Evolutionary conservation across 2,888 invertebrate species (phyloP), one percentile per base, ranked within the genome.

Genomic region (Pristionchus fissidentatus): DNA sequence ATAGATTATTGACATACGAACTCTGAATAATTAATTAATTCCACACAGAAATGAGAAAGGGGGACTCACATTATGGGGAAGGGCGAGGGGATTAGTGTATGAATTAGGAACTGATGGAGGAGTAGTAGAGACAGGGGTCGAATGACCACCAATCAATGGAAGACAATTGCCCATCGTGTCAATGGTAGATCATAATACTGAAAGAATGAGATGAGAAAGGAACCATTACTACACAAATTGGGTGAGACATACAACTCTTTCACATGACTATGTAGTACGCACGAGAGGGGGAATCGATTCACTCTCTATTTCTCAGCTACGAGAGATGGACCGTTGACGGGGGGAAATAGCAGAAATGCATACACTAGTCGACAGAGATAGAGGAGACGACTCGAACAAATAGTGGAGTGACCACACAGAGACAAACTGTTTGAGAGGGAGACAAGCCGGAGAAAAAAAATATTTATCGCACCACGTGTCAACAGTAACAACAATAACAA

Each of bases 1-100:
- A 92, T 70, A 92, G 87, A 82, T 92, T 89, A 84, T 91, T 92
- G 22, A 92, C 92, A 85, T 92, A 92, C 29, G 92, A 87, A 83
- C 92, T 92, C 92, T 92, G 86, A n/a, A 90, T n/a, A 86, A 73
- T n/a, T 62, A 10, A 29, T 22, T n/a, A 29, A 32, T 77, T 5
- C 32, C 3, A 22, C 10, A 55, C 55, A n/a, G n/a, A n/a, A n/a
- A n/a, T n/a, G 38, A 38, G 32, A 60, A 29, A 66, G n/a, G 26
- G 19, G 43, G 46, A 70, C 70, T 70, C n/a, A 52, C 52, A 73
- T 70, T 52, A 22, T 83, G 70, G 35, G 70, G 70, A 66, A 83
- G 52, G 22, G 73, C 83, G 52, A 83, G 70, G 15, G 83, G 83
- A 83, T 83, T 83, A 15, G 83, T 73, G 55, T 83, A 83, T 38